Evolutionary conservation across 2,113 vertebrate genomes (phyloP).

Genomic region (Cottus gobio): DNA sequence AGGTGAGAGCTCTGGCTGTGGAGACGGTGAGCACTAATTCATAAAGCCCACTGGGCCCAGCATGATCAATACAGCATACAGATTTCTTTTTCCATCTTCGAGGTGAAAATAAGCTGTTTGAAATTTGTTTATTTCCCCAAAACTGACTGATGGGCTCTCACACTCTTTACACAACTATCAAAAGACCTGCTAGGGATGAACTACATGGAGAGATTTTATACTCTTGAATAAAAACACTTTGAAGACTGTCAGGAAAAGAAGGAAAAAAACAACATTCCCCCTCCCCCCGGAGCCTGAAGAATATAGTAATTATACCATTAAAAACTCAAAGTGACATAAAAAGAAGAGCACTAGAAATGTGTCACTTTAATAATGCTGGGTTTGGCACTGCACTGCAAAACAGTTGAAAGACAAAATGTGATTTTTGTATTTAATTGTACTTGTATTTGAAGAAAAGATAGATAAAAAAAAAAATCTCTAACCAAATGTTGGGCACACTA

Average conservation of each 20-base stretch:
- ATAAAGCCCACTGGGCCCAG: constrained; percentile 44
- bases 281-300: constrained; percentile 5
- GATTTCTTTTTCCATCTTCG: constrained; percentile 25
- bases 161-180: constrained; percentile 28
- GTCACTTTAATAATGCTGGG: not conserved
- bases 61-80: constrained; percentile 45
- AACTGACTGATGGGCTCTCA: constrained; percentile 32
- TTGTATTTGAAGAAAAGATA: too few species aligned
- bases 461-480: constrained; percentile 8
- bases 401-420: constrained; percentile 15
- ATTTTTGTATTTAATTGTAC: constrained; percentile 35
- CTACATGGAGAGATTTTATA: constrained; percentile 15
- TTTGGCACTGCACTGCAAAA: constrained; percentile 8
- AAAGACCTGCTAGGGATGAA: constrained; percentile 13
- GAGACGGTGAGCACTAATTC: constrained; percentile 58
- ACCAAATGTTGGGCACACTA: too few species aligned
- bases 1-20: constrained; percentile 63
- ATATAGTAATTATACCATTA: constrained; percentile 36
- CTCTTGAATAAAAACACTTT: constrained; percentile 31
- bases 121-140: constrained; percentile 52
- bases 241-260: constrained; percentile 15
- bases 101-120: constrained; percentile 50
- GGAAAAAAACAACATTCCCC: not conserved
- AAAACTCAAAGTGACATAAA: constrained; percentile 40
- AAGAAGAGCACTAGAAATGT: constrained; percentile 12